Evolutionary conservation across 1,140 invertebrate genomes (phyloP).

Genomic region (Solenopsis invicta): DNA sequence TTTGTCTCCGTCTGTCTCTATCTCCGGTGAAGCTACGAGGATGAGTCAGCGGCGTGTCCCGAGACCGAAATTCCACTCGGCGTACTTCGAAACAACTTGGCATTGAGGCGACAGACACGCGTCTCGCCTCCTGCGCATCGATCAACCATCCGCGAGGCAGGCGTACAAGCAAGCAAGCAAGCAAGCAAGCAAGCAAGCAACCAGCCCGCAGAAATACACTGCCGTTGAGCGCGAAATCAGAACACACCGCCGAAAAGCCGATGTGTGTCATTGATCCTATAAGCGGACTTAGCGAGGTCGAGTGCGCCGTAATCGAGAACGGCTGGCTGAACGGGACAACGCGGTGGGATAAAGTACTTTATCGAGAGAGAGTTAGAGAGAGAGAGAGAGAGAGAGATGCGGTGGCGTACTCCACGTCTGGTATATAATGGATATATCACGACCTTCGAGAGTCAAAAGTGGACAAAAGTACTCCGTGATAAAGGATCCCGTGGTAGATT

Average conservation of each 20-base stretch:
- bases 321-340: constrained; percentile 20
- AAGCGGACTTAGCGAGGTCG: constrained; percentile 41
- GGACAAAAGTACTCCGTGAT: neutral
- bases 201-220: constrained; percentile 37
- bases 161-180: constrained; percentile 2
- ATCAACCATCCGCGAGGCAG: constrained; percentile 49
- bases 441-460: neutral
- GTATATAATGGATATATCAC: constrained; percentile 44
- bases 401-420: neutral
- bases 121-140: constrained; percentile 50
- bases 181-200: neutral
- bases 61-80: constrained; percentile 62
- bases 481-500: constrained; percentile 14
- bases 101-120: constrained; percentile 64
- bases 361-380: constrained; percentile 32
- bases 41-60: constrained; percentile 50
- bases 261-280: constrained; percentile 53
- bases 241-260: constrained; percentile 52
- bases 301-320: constrained; percentile 36
- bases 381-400: neutral
- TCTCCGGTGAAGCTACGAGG: constrained; percentile 21
- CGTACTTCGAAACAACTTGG: constrained; percentile 62
- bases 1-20: constrained; percentile 4
- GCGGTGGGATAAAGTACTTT: constrained; percentile 46
- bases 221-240: constrained; percentile 33